phyloP scores from a whole-genome alignment of 2,888 invertebrate species.

The Brachyptera putata region DNA sequence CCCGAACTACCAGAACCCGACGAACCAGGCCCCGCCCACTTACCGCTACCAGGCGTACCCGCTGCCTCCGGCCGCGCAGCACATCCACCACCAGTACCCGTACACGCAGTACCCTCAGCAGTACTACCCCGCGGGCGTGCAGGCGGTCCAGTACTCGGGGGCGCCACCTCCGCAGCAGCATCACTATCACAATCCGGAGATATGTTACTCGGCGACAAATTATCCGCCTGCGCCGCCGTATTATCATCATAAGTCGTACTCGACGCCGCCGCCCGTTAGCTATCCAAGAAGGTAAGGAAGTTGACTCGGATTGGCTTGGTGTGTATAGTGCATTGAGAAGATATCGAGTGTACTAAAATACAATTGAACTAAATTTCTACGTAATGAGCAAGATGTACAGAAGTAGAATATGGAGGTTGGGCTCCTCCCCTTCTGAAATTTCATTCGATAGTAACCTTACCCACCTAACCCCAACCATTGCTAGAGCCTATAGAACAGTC shows the following conservation, averaged over 20 bases:
- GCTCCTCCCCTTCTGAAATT: too few relatives aligned
- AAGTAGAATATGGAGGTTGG: too few relatives aligned
- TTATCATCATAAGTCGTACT: constrained; percentile 31
- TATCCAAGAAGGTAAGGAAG: constrained; percentile 27
- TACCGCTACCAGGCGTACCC: constrained; percentile 42
- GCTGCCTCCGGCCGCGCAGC: constrained; percentile 40
- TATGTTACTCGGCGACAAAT: constrained; percentile 44
- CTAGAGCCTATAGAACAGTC: too few relatives aligned
- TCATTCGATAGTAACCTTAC: too few relatives aligned
- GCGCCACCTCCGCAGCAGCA: constrained; percentile 24
- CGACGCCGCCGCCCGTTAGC: constrained; percentile 27
- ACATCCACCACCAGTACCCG: constrained; percentile 26
- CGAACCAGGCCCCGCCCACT: constrained; percentile 35
- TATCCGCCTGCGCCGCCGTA: constrained; percentile 34
- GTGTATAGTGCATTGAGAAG: too few relatives aligned
- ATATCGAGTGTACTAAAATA: too few relatives aligned
- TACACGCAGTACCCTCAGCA: constrained; percentile 41
- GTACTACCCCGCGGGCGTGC: constrained; percentile 38
- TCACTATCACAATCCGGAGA: constrained; percentile 40
- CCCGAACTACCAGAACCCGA: constrained; percentile 41
- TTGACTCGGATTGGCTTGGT: too few relatives aligned
- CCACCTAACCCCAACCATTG: too few relatives aligned
- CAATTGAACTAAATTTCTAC: too few relatives aligned
- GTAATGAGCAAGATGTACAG: too few relatives aligned
- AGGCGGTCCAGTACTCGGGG: constrained; percentile 29